Evolutionary conservation across 2,888 invertebrate genomes (phyloP).

Genomic region (Protodeltote pygarga): DNA sequence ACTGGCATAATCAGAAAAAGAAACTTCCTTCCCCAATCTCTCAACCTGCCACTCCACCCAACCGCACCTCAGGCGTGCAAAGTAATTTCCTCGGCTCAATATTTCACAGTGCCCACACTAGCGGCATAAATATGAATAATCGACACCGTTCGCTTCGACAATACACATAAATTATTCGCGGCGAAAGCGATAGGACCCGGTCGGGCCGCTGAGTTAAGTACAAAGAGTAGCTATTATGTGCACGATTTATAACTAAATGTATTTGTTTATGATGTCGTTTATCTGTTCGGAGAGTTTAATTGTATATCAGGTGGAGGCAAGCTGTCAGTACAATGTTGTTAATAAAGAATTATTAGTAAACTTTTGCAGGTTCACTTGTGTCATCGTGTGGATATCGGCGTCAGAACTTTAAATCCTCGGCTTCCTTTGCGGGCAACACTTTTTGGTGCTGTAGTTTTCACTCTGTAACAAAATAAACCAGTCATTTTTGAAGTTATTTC

Average conservation of each 20-base stretch:
- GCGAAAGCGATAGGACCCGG: constrained; percentile 62
- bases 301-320: constrained; percentile 24
- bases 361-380: no score
- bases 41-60: not conserved
- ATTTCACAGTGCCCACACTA: constrained; percentile 67
- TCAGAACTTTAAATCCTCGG: no score
- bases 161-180: constrained; percentile 66
- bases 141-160: constrained; percentile 66
- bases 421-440: no score
- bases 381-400: no score
- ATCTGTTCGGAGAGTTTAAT: constrained; percentile 48
- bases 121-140: constrained; percentile 77
- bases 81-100: constrained; percentile 68
- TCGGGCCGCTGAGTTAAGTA: constrained; percentile 42
- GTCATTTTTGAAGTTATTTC: no score
- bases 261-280: constrained; percentile 50
- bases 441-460: no score
- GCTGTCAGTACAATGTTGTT: not conserved
- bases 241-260: constrained; percentile 54
- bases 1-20: no score
- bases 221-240: constrained; percentile 51
- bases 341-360: no score
- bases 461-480: no score
- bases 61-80: constrained; percentile 58
- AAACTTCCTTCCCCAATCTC: no score